A percentile compares a stretch with the other conserved stretches of the same genome.
phyloP scores from a whole-genome alignment of 2,797 vertebrate species.

The Schizopygopsis malacanthus region DNA sequence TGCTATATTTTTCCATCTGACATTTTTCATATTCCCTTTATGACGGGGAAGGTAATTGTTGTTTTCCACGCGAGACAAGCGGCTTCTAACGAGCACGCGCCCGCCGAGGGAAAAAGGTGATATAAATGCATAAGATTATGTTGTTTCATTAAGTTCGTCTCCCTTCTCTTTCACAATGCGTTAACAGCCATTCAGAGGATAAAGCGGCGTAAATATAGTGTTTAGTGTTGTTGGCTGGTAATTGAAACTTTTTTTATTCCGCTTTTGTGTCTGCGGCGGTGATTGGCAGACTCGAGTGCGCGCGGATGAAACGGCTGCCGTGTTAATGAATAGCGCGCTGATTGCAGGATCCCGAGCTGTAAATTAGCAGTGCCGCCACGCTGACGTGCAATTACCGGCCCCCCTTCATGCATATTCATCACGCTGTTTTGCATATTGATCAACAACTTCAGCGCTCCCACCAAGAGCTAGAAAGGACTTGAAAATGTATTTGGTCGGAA shows the following conservation, averaged over 20 bases:
- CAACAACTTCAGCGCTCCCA: slow-evolving; percentile 79
- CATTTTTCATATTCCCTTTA: slow-evolving; percentile 63
- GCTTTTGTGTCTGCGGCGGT: slow-evolving; percentile 83
- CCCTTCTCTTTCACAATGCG: slow-evolving; percentile 72
- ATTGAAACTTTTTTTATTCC: slow-evolving; percentile 85
- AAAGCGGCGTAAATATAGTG: slow-evolving; percentile 81
- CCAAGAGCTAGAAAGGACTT: slow-evolving; percentile 57
- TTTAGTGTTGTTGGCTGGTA: slow-evolving; percentile 83
- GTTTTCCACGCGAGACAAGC: slow-evolving; percentile 61
- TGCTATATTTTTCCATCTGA: slow-evolving; percentile 47
- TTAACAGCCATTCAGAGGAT: slow-evolving; percentile 80
- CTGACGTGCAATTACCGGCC: slow-evolving; percentile 99
- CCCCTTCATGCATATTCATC: slow-evolving; percentile 99
- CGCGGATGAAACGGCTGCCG: slow-evolving; percentile 98
- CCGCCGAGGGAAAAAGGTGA: slow-evolving; percentile 69
- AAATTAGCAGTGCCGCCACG: slow-evolving; percentile 97
- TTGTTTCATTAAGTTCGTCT: slow-evolving; percentile 75
- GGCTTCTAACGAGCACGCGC: slow-evolving; percentile 60
- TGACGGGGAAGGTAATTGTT: slow-evolving; percentile 65
- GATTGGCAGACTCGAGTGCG: slow-evolving; percentile 99
- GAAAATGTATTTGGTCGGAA: slow-evolving; percentile 63
- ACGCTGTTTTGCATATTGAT: slow-evolving; percentile 95
- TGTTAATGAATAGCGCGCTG: slow-evolving; percentile 99
- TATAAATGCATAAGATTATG: slow-evolving; percentile 78
- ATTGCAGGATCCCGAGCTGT: slow-evolving; percentile 99